A percentile compares a stretch with the other conserved stretches of the same genome.
Conservation (phyloP, 2,888 invertebrate genomes). For the Rhodophaea formosa region DNA sequence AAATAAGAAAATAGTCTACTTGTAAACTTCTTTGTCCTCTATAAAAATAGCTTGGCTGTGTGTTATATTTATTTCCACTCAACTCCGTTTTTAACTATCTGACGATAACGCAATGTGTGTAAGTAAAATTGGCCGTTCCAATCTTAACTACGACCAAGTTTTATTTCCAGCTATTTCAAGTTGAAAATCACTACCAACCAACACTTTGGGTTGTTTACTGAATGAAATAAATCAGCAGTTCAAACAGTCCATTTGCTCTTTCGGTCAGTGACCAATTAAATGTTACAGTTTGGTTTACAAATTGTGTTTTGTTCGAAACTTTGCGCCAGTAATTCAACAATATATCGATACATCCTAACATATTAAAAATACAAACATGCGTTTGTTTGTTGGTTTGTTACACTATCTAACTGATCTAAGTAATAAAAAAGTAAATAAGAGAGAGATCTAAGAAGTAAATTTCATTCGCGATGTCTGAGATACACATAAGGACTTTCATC, state of each 20-base stretch:
- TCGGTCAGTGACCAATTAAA: constrained; percentile 12
- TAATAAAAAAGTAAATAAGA: too few species aligned
- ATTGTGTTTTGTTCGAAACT: constrained; percentile 22
- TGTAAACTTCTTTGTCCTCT: too few species aligned
- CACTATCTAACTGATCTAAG: too few species aligned
- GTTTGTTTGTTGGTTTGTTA: too few species aligned
- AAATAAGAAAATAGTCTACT: too few species aligned
- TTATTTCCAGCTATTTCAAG: neutral
- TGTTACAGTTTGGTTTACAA: constrained; percentile 21
- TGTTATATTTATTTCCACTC: neutral
- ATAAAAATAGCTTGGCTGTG: too few species aligned
- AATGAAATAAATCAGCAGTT: constrained; percentile 29
- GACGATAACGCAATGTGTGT: neutral
- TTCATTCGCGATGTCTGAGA: too few species aligned
- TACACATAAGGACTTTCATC: too few species aligned
- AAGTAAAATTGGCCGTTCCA: neutral
- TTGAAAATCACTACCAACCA: neutral
- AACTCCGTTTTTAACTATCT: neutral
- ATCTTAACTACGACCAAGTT: neutral
- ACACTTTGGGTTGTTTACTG: constrained; percentile 18
- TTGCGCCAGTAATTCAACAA: constrained; percentile 15
- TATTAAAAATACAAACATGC: neutral
- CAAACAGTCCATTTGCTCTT: constrained; percentile 26
- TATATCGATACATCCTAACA: neutral
- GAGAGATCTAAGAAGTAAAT: too few species aligned